Conservation (phyloP, 2,113 vertebrate species). For the Microtus ochrogaster region DNA sequence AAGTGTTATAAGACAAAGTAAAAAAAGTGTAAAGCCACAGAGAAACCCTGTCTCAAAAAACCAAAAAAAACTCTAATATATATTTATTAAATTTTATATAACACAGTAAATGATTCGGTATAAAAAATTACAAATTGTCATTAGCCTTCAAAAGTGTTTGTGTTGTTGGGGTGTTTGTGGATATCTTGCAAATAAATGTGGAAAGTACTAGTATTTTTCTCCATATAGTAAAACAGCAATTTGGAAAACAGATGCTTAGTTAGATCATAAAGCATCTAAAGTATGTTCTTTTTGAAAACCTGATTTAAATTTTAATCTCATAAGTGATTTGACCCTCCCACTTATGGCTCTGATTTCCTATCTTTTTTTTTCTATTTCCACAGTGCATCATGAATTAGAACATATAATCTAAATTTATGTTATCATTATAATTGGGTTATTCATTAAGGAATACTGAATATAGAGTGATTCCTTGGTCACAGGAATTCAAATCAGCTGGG, state of each 20-base stretch:
- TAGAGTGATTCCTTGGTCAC: not conserved
- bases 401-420: not conserved
- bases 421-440: not conserved
- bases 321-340: not conserved
- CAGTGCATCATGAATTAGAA: not conserved
- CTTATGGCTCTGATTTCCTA: not conserved
- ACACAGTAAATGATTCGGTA: too few species aligned
- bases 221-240: not conserved
- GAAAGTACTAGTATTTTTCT: not conserved
- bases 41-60: too few species aligned
- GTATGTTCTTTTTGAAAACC: not conserved
- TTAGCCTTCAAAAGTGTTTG: not conserved
- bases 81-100: not conserved
- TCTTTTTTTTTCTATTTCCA: not conserved
- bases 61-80: not conserved
- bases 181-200: not conserved
- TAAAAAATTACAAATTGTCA: not conserved
- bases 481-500: not conserved
- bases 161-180: not conserved
- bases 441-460: not conserved
- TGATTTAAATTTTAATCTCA: conserved; percentile 7
- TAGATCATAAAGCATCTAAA: not conserved
- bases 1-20: not conserved
- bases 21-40: not conserved
- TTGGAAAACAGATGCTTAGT: not conserved